Percentiles rank a stretch among this genome's conserved stretches.
Conservation (phyloP, 2,888 invertebrate genomes). For the Patella depressa region DNA sequence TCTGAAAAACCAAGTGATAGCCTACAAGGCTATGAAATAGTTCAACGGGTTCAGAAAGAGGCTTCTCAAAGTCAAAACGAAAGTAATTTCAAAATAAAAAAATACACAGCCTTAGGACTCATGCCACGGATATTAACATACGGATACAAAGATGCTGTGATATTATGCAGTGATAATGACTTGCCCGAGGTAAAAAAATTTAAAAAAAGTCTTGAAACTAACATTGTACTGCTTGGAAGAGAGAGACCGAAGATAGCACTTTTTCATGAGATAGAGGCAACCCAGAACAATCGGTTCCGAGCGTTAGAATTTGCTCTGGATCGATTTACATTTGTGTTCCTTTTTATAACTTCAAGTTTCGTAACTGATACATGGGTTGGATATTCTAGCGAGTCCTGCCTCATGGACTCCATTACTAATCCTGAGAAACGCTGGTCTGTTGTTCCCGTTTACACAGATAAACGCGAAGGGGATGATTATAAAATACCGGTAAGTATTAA, state of each 20-base stretch:
- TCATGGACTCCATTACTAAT: constrained; percentile 57
- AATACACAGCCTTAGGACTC: constrained; percentile 23
- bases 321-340: constrained; percentile 57
- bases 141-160: constrained; percentile 51
- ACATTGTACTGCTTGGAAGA: constrained; percentile 26
- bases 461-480: constrained; percentile 38
- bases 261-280: constrained; percentile 42
- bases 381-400: constrained; percentile 53
- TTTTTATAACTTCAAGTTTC: constrained; percentile 53
- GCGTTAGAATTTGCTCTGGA: constrained; percentile 43
- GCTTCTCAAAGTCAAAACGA: not conserved
- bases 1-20: no score
- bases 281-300: constrained; percentile 29
- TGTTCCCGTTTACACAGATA: constrained; percentile 56
- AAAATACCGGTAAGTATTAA: constrained; percentile 52
- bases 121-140: constrained; percentile 44
- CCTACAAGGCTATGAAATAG: no score
- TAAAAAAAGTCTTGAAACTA: constrained; percentile 40
- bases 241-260: constrained; percentile 40
- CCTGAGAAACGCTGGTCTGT: constrained; percentile 56
- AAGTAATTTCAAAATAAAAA: constrained; percentile 17
- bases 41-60: no score
- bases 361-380: constrained; percentile 51
- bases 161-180: constrained; percentile 53
- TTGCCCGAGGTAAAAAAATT: constrained; percentile 40